These are phyloP conservation scores for Lepus townsendii DNA, from an alignment of 2,797 vertebrate genomes.

Conservation along the genomic window DNA sequence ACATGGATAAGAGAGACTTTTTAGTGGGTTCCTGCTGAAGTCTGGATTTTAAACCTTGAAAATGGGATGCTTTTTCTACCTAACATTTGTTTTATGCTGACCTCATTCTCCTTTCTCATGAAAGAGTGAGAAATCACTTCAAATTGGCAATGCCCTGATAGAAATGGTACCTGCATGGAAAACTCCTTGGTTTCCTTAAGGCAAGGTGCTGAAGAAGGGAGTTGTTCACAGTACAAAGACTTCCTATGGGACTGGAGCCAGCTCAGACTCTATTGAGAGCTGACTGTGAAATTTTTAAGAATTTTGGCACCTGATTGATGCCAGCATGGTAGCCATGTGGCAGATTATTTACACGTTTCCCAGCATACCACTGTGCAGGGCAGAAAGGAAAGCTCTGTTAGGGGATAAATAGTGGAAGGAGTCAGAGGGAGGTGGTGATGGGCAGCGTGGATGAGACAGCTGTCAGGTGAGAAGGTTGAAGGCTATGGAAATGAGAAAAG, in stretches of 20 bases:
- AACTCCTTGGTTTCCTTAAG: background rate
- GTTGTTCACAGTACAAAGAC: background rate
- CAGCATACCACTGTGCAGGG: background rate
- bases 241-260: background rate
- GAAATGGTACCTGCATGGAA: background rate
- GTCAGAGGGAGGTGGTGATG: background rate
- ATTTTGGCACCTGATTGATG: background rate
- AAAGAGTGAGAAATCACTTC: background rate
- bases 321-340: background rate
- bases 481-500: background rate
- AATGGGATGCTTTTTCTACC: background rate
- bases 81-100: background rate
- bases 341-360: background rate
- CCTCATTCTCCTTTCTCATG: background rate
- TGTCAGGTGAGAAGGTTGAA: background rate
- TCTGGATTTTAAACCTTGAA: conserved; percentile 3
- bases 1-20: background rate
- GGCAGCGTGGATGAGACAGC: background rate
- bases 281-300: background rate
- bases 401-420: too few species aligned
- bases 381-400: background rate
- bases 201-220: background rate
- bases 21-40: background rate
- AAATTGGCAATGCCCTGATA: background rate
- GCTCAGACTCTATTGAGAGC: background rate